phyloP scores from a whole-genome alignment of 2,888 invertebrate genomes.

The Didymodactylos carnosus region DNA sequence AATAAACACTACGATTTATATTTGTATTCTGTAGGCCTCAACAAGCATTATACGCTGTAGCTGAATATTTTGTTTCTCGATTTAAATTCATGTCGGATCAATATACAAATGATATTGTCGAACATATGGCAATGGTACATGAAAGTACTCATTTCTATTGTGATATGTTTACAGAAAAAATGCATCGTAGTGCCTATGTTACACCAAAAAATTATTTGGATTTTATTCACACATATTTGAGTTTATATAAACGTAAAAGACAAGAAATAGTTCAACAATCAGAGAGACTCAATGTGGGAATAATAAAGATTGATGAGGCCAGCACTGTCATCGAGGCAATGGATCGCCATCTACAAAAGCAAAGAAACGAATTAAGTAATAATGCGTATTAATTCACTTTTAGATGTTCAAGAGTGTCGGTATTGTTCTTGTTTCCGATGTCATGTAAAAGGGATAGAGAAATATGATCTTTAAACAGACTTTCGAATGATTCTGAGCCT shows the following conservation, averaged over 20 bases:
- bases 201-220: constrained; percentile 80
- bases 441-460: too few relatives aligned
- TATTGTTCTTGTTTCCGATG: too few relatives aligned
- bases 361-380: constrained; percentile 48
- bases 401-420: too few relatives aligned
- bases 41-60: constrained; percentile 46
- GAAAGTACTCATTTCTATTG: constrained; percentile 52
- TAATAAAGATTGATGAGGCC: constrained; percentile 67
- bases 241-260: constrained; percentile 51
- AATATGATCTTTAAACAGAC: too few relatives aligned
- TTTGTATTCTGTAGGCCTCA: constrained; percentile 72
- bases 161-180: constrained; percentile 48
- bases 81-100: constrained; percentile 45
- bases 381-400: too few relatives aligned
- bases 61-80: neutral
- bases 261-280: constrained; percentile 38
- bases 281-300: constrained; percentile 47
- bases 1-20: constrained; percentile 8
- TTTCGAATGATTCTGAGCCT: too few relatives aligned
- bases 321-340: constrained; percentile 57
- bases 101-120: constrained; percentile 51
- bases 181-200: constrained; percentile 62
- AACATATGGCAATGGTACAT: constrained; percentile 69
- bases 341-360: constrained; percentile 59
- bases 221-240: constrained; percentile 57